A percentile compares a stretch with the other conserved stretches of the same genome.
phyloP scores from a whole-genome alignment of 2,797 vertebrate species.

The Peromyscus nudipes region DNA sequence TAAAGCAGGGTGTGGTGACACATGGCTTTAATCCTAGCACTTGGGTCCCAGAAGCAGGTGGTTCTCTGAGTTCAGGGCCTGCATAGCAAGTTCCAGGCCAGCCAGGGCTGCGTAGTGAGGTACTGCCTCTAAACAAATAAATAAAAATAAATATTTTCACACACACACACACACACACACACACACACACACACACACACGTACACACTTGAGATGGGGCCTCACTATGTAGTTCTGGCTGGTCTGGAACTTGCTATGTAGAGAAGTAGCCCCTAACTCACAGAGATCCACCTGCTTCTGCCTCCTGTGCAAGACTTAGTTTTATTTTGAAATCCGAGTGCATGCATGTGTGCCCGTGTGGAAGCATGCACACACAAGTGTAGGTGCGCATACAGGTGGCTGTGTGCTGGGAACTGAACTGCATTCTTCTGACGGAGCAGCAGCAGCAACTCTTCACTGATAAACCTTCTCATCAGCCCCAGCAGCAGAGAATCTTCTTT shows the following conservation, averaged over 20 bases:
- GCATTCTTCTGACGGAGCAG: not conserved
- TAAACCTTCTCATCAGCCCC: not conserved
- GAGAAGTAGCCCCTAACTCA: not conserved
- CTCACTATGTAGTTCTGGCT: not conserved
- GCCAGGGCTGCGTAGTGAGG: not conserved
- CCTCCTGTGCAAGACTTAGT: not conserved
- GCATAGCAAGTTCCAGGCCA: not conserved
- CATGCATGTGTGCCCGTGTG: not conserved
- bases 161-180: too few species aligned
- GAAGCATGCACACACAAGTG: not conserved
- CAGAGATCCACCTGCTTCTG: not conserved
- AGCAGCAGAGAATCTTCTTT: not conserved
- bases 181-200: too few species aligned
- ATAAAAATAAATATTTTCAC: not conserved
- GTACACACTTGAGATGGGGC: not conserved
- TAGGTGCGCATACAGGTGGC: not conserved
- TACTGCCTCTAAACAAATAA: not conserved
- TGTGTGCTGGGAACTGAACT: not conserved
- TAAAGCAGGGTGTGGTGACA: not conserved
- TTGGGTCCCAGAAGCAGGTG: not conserved
- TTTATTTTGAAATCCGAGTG: not conserved
- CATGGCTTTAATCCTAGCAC: not conserved
- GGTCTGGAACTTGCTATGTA: not conserved
- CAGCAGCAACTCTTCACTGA: accelerated
- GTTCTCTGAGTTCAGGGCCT: not conserved